Evolutionary conservation across 2,113 vertebrate species (phyloP), one percentile per base, ranked within the genome.

Genomic region (Nesoenas mayeri): DNA sequence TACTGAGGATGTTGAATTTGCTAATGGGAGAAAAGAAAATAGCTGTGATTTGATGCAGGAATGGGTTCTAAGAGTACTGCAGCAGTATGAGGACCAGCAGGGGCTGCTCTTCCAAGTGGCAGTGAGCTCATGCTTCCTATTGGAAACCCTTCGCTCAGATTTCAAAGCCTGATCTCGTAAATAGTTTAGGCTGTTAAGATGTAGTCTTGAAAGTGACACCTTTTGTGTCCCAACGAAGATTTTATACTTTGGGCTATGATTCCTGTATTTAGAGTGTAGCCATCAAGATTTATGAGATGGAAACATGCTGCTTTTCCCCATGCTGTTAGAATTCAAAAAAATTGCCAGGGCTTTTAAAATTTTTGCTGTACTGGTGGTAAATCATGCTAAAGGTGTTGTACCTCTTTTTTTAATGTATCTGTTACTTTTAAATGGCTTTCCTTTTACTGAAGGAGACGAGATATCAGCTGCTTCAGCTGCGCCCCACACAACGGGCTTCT

Each of bases 401-500:
- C 79, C 13, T 83, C 9, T 25, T 28, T 81, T 56, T 57, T 60
- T 64, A 78, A 84, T 8, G 6, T 53, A 9, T 75, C 16, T 40
- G 4, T 54, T 66, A 3, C 21, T 73, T 54, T 72, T 12, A 54
- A 94, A 83, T 72, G 73, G 18, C 9, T 65, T 79, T 86, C 21
- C 36, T 94, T 57, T 62, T 79, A 47, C 75, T 93, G 18, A 96
- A 98, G 98, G 98, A 98, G 79, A 98, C 98, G 58, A 97, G 98
- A 40, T 98, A 98, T 44, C 98, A 98, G 36, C 92, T 98, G 54
- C 98, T 98, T 92, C 98, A 98, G 54, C 93, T 98, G 47, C 97
- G 97, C 9, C 98, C 98, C 26, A 98, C 98, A 4, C 98, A 98
- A 18, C 93, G 97, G 3, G 98, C 98, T 91, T 98, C 98, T 47